Base-by-base conservation (phyloP, 2,113 vertebrate species). In the Phrynocephalus versicolor region DNA sequence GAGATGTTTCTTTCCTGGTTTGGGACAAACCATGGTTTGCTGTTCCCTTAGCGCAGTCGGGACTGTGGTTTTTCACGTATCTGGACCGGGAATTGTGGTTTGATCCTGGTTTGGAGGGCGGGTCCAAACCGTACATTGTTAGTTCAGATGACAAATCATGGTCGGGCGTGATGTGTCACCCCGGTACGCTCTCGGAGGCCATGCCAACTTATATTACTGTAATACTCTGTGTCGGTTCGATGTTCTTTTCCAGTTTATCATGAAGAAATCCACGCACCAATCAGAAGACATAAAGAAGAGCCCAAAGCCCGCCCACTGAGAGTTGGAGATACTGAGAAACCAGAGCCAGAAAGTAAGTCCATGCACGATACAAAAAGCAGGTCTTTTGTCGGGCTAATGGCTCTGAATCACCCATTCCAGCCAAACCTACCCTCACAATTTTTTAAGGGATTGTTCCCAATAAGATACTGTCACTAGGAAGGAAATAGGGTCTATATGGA, bases 271-370 rank as follows among this genome's bases (percentile, higher is more conserved):
- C 98, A 98, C 0, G 97, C 98, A 19, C 98, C 99, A 5, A 97
- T 98, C 84, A 96, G 98, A 86, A 97, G 99, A 85, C 97, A 98
- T 94, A 97, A 97, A 86, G 98, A 99, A 51, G 98, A 99, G 85
- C 98, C 98, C n/a, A 99, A 99, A 95, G 97, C 98, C 0, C 97
- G 98, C 55, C 98, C 98, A 0, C 95, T 99, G 87, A 95, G 99
- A 57, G 99, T 99, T 79, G 99, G 98, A 1, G 98, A 99, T 93
- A 99, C 98, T 0, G 99, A 99, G 94, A 98, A 98, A 92, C 98
- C 98, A 2, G 97, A 98, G 85, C 97, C 97, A 45, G 99, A 99
- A 71, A 89, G 99, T 99, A 91, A 97, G 98, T 95, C 23, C 45
- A 5, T 6, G 45, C 45, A 51, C 5, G 10, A 51, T 10, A 21